Conservation (phyloP, 2,888 invertebrate species). For the Cyaniris semiargus region DNA sequence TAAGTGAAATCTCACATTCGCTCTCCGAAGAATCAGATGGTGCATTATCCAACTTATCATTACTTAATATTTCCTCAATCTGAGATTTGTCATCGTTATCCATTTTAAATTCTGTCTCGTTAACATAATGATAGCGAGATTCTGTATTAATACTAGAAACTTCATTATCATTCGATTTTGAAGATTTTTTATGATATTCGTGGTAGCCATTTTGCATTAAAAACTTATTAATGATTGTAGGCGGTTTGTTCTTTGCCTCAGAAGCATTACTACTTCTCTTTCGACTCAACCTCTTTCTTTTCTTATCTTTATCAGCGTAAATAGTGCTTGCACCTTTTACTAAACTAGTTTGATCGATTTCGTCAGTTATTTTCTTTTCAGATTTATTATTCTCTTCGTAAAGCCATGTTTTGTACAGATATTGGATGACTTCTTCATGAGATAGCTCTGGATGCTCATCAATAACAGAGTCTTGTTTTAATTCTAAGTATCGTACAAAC, state of each 20-base stretch:
- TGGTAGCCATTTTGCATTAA: slow-evolving; percentile 21
- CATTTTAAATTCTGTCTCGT: slow-evolving; percentile 42
- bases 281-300: slow-evolving; percentile 37
- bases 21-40: slow-evolving; percentile 50
- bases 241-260: neutral
- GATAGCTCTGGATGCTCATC: slow-evolving; percentile 74
- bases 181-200: slow-evolving; percentile 10
- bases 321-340: slow-evolving; percentile 50
- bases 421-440: slow-evolving; percentile 64
- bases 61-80: slow-evolving; percentile 33
- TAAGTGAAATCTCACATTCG: slow-evolving; percentile 46
- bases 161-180: neutral
- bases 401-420: slow-evolving; percentile 74
- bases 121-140: neutral
- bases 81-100: slow-evolving; percentile 34
- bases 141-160: neutral
- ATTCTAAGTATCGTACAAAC: slow-evolving; percentile 72
- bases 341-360: slow-evolving; percentile 50
- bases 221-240: neutral
- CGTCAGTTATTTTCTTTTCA: slow-evolving; percentile 53
- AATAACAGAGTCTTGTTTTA: slow-evolving; percentile 68
- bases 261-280: neutral
- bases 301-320: slow-evolving; percentile 35
- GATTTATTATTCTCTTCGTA: slow-evolving; percentile 63
- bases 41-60: slow-evolving; percentile 43